phyloP scores from a whole-genome alignment of 1,140 invertebrate species.

The Artemia franciscana region DNA sequence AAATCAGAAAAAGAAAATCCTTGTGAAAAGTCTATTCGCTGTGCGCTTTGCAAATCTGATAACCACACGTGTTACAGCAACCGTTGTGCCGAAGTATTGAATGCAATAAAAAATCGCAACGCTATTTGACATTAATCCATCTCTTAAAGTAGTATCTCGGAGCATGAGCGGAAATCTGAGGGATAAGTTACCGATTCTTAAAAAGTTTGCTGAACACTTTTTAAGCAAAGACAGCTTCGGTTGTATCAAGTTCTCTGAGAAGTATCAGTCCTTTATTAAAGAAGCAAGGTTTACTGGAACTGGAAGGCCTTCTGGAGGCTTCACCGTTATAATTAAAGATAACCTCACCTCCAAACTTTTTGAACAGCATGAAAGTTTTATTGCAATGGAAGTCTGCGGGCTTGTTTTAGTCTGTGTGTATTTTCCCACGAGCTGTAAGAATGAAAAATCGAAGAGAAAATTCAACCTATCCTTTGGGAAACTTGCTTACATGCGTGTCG shows the following conservation, averaged over 20 bases:
- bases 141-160: neutral
- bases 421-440: neutral
- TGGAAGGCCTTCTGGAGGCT: neutral
- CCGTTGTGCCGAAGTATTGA: neutral
- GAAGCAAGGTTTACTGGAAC: neutral
- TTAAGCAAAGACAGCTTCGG: neutral
- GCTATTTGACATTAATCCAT: neutral
- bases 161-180: neutral
- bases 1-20: neutral
- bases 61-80: neutral
- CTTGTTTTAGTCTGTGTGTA: neutral
- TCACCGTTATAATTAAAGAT: neutral
- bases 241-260: neutral
- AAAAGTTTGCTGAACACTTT: neutral
- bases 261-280: neutral
- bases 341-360: neutral
- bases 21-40: neutral
- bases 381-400: neutral
- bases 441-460: neutral
- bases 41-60: neutral
- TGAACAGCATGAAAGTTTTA: neutral
- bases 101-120: neutral
- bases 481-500: neutral
- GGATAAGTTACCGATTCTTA: neutral
- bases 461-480: neutral